phyloP scores from a whole-genome alignment of 2,797 vertebrate species.

The Gymnopithys bicolor region DNA sequence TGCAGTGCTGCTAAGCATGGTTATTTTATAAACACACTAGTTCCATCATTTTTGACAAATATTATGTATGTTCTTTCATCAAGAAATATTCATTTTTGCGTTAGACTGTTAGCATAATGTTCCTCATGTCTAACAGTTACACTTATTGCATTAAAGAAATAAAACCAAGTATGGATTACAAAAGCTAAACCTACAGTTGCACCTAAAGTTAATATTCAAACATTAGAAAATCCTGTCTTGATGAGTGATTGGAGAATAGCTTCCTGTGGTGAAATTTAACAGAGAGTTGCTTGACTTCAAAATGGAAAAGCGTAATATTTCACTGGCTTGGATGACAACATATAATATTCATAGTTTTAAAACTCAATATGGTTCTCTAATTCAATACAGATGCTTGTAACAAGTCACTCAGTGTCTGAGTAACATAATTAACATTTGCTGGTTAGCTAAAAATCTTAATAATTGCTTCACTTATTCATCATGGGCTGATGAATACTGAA shows the following conservation, averaged over 20 bases:
- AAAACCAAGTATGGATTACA: neutral
- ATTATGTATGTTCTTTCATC: neutral
- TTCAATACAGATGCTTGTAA: constrained; percentile 18
- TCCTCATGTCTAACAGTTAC: neutral
- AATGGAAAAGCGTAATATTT: constrained; percentile 5
- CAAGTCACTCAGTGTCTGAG: constrained; percentile 5
- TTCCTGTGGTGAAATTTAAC: neutral
- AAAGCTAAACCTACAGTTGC: neutral
- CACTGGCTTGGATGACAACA: neutral
- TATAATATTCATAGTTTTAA: constrained; percentile 10
- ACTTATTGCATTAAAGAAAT: neutral
- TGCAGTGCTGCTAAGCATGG: neutral
- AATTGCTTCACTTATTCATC: constrained; percentile 33
- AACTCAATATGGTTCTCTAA: constrained; percentile 5
- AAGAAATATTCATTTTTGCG: neutral
- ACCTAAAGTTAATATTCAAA: neutral
- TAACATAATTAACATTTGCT: constrained; percentile 28
- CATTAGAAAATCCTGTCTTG: neutral
- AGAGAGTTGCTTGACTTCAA: neutral
- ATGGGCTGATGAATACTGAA: neutral
- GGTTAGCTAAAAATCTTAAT: constrained; percentile 20
- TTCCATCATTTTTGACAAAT: neutral
- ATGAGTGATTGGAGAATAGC: neutral
- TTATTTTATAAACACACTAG: neutral
- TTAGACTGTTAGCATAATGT: neutral